Evolutionary conservation across 2,888 invertebrate species (phyloP), one percentile per base, ranked within the genome.

Genomic region (Ectemnius cavifrons): DNA sequence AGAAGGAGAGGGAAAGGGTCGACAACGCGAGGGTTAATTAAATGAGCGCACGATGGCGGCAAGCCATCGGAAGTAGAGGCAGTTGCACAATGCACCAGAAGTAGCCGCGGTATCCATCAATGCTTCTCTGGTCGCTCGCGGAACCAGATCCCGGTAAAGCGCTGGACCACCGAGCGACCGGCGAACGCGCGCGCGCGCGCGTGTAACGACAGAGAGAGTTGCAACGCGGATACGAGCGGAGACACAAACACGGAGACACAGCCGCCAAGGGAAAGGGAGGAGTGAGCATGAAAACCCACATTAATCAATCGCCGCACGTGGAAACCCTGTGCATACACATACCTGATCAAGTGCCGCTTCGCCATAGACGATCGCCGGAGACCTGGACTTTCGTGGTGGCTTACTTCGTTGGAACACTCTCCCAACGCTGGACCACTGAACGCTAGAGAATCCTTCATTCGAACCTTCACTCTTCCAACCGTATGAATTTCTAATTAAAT

Each of bases 241-340:
- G 37, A 37, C 37, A 37, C 37, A 37, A 8, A 62, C 76, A 62
- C 64, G 59, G 68, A 61, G 16, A 46, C 61, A 65, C 8, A 8
- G 64, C 45, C 56, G 23, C 60, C 27, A 20, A 28, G 20, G 57
- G 61, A 28, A 47, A 56, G 56, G 47, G 67, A 27, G 75, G 64
- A 71, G 65, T 58, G 63, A 62, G 62, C 68, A 71, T 85, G 82
- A 79, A 85, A 85, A 84, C 84, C 78, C 71, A 75, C 82, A 85
- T 85, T 85, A 85, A 85, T 85, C 84, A 85, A 84, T 75, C 77
- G 59, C 73, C 79, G 77, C 75, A 81, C 82, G 79, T 84, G 82
- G 84, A 84, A 84, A 84, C 74, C 75, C 74, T 5, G 16, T 52
- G 52, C 52, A 52, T 18, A n/a, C 16, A 13, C 52, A 4, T 65